Percentiles rank a stretch among this genome's conserved stretches.
Evolutionary conservation across 2,888 invertebrate species (phyloP).

Genomic region (Plusia festucae): DNA sequence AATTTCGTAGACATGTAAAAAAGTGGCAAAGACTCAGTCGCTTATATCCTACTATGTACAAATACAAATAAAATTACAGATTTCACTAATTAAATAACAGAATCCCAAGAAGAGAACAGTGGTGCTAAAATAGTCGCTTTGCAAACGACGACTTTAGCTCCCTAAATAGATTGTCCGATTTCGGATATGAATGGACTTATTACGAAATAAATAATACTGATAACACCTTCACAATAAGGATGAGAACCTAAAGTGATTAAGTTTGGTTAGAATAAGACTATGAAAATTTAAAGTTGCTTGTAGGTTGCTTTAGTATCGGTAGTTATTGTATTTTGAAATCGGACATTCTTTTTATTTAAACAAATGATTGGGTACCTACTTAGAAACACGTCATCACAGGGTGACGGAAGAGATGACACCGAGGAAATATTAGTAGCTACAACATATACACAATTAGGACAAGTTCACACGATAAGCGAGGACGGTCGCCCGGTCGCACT

Average conservation of each 20-base stretch:
- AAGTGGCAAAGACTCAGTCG: slow-evolving; percentile 88
- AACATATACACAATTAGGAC: slow-evolving; percentile 72
- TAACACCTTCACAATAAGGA: too few species aligned
- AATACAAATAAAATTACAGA: slow-evolving; percentile 51
- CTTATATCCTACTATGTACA: slow-evolving; percentile 86
- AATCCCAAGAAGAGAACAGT: slow-evolving; percentile 9
- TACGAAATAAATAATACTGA: neutral
- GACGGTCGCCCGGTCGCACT: slow-evolving; percentile 12
- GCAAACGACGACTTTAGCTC: neutral
- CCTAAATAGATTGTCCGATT: slow-evolving; percentile 3
- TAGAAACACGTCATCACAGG: slow-evolving; percentile 31
- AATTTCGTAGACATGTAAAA: slow-evolving; percentile 86
- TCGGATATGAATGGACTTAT: neutral
- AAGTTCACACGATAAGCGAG: slow-evolving; percentile 16
- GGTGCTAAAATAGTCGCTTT: neutral
- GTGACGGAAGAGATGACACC: slow-evolving; percentile 44
- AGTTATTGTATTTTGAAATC: slow-evolving; percentile 11
- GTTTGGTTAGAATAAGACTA: neutral
- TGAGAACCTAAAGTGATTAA: too few species aligned
- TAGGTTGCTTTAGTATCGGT: too few species aligned
- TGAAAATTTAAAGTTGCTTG: too few species aligned
- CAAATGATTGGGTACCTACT: slow-evolving; percentile 23
- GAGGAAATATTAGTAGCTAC: slow-evolving; percentile 62
- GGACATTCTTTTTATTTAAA: slow-evolving; percentile 23
- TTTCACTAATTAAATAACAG: slow-evolving; percentile 35